Evolutionary conservation across 2,797 vertebrate species (phyloP), one percentile per base, ranked within the genome.

Genomic region (Sebastes baramenuke): DNA sequence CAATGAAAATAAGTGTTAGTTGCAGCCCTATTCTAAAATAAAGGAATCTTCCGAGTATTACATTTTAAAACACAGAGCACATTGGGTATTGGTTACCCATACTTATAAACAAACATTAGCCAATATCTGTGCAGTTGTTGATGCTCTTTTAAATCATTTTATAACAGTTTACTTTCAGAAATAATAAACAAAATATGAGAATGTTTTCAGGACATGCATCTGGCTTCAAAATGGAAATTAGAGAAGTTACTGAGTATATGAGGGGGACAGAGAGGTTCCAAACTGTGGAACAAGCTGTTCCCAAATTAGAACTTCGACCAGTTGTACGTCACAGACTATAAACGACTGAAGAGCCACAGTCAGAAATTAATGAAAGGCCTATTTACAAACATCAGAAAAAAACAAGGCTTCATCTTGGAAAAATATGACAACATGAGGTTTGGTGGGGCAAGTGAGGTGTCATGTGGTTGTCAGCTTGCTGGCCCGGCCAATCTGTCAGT

Each of bases 201-300:
- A 16, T 61, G 55, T 69, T 77, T 68, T 73, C 7, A 4, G 20
- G 60, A 75, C 5, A 42, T 46, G 36, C 1, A 55, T 59, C 34
- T 73, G 80, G 59, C 67, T 76, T 79, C 54, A 67, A 81, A 72
- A 46, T 36, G 36, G 84, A 85, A 81, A 90, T 83, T 46, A 65
- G 83, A 90, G 61, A 83, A 32, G 20, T 29, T 61, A 13, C 34
- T 2, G 34, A 12, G 11, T 36, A 24, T 52, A 65, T 29, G 56
- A 75, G 4, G 67, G 77, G 73, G 79, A 82, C 68, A 67, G 60
- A 83, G 70, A 71, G 55, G 59, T 24, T 83, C 73, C 74, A 71
- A 64, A 83, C 20, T 60, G 70, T 49, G 32, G 77, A 62, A 90
- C 93, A 88, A 46, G 73, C 67, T 89, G 89, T 93, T 91, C 93